Evolutionary conservation across 2,113 vertebrate species (phyloP).

Genomic region (Lota lota): DNA sequence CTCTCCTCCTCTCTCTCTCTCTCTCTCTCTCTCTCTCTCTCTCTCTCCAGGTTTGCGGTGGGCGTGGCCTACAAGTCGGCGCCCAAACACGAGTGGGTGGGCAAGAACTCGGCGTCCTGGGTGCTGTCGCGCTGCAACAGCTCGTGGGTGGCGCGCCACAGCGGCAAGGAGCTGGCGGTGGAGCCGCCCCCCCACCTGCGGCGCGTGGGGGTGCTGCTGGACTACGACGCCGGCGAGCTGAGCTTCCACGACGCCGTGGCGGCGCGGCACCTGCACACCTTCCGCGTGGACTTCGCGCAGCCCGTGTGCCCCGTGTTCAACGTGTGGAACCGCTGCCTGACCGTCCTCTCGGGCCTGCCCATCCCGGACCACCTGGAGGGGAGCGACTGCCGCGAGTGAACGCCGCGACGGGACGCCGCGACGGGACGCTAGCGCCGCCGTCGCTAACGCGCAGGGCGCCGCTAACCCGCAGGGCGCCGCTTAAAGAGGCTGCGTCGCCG

Average conservation of each 20-base stretch:
- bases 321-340: slow-evolving; percentile 96
- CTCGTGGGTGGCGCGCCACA: slow-evolving; percentile 91
- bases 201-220: slow-evolving; percentile 88
- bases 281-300: slow-evolving; percentile 89
- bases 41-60: slow-evolving; percentile 86
- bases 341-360: slow-evolving; percentile 93
- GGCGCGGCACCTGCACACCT: slow-evolving; percentile 92
- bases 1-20: too few species aligned
- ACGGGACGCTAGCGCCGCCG: slow-evolving; percentile 15
- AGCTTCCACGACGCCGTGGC: slow-evolving; percentile 94
- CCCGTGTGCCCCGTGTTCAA: slow-evolving; percentile 96
- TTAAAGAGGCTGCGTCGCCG: too few species aligned
- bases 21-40: too few species aligned
- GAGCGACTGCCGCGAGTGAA: slow-evolving; percentile 82
- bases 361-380: slow-evolving; percentile 95
- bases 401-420: neutral
- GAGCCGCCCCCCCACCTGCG: slow-evolving; percentile 91
- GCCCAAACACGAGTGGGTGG: slow-evolving; percentile 95
- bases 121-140: slow-evolving; percentile 95
- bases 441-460: slow-evolving; percentile 5
- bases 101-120: slow-evolving; percentile 94
- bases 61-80: slow-evolving; percentile 95
- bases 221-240: slow-evolving; percentile 91
- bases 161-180: slow-evolving; percentile 90
- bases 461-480: slow-evolving; percentile 5